Conservation (phyloP, 2,888 invertebrate species). For the Hoplodrina ambigua region DNA sequence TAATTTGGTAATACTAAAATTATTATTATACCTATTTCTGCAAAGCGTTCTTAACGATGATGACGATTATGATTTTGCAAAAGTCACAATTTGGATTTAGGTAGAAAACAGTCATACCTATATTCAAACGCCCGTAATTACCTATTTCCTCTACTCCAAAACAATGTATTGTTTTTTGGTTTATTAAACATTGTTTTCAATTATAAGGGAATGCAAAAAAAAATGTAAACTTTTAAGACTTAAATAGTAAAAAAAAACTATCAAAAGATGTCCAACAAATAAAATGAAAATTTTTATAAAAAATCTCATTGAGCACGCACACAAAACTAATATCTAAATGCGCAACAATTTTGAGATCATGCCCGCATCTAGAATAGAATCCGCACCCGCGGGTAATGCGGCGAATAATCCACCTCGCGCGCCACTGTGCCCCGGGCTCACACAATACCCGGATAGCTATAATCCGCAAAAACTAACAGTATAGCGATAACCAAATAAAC, state of each 20-base stretch:
- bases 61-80: no score
- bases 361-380: constrained; percentile 79
- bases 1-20: not conserved
- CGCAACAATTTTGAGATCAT: constrained; percentile 82
- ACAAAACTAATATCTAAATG: constrained; percentile 77
- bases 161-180: not conserved
- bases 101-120: no score
- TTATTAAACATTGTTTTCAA: no score
- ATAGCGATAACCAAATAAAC: constrained; percentile 58
- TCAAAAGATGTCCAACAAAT: no score
- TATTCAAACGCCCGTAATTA: no score
- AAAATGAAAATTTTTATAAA: constrained; percentile 38
- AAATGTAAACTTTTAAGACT: no score
- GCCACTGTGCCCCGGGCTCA: constrained; percentile 69
- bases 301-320: constrained; percentile 43
- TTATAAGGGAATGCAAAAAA: no score
- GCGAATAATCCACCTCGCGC: constrained; percentile 88
- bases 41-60: no score
- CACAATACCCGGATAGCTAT: constrained; percentile 78
- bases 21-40: no score
- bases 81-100: no score
- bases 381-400: constrained; percentile 81
- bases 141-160: not conserved
- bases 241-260: no score
- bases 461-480: constrained; percentile 87